phyloP scores from a whole-genome alignment of 2,797 vertebrate species.

The Cheirogaleus major region DNA sequence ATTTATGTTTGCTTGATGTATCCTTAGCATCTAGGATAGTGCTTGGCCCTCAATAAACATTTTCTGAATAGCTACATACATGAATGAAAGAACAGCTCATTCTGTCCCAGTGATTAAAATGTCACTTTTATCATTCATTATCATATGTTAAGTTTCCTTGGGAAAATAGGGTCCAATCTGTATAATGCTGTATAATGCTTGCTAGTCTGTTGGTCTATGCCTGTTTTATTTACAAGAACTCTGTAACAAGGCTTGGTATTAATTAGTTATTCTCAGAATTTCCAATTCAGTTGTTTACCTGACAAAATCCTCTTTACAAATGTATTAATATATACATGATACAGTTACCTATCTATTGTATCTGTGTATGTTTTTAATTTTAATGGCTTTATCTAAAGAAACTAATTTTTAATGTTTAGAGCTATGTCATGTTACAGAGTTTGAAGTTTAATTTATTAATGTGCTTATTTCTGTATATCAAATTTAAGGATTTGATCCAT shows the following conservation, averaged over 20 bases:
- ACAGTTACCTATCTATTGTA: background rate
- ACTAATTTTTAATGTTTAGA: background rate
- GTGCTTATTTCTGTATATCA: background rate
- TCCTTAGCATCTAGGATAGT: background rate
- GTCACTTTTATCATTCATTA: slow-evolving; percentile 61
- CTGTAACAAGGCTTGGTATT: background rate
- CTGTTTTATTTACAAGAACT: background rate
- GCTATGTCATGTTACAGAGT: background rate
- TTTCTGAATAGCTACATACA: slow-evolving; percentile 53
- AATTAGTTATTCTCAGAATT: background rate
- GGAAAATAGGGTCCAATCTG: slow-evolving; percentile 11
- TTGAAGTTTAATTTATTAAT: slow-evolving; percentile 1
- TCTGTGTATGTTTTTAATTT: background rate
- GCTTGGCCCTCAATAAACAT: slow-evolving; percentile 45
- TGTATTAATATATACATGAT: background rate
- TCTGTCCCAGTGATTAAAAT: slow-evolving; percentile 48
- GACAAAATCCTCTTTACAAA: background rate
- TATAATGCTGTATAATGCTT: background rate
- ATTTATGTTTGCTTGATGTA: slow-evolving; percentile 4
- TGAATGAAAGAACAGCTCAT: slow-evolving; percentile 47
- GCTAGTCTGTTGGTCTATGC: background rate
- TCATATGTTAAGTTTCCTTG: slow-evolving; percentile 41
- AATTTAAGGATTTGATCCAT: background rate
- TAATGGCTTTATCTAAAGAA: background rate
- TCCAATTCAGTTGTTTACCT: background rate